Conservation (phyloP, 2,797 vertebrate species). For the Sebastes reedi region DNA sequence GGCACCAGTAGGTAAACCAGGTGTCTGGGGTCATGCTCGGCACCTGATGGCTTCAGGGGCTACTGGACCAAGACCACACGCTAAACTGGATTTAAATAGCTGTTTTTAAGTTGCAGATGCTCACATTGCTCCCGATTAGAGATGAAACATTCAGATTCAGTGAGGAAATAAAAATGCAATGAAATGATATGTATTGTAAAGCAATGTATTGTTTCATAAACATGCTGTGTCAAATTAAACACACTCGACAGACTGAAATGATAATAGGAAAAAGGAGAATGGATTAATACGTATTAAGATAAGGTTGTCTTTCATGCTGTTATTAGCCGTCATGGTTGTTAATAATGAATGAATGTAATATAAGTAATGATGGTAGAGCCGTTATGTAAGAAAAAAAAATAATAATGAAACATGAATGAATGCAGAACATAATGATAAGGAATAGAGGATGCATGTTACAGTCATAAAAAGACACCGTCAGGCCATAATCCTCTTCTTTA, state of each 20-base stretch:
- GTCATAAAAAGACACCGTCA: too few species aligned
- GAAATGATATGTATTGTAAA: not conserved
- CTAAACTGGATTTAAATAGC: slow-evolving; percentile 10
- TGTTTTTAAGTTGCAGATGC: not conserved
- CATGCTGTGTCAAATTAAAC: not conserved
- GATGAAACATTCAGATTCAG: not conserved
- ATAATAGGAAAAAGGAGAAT: not conserved
- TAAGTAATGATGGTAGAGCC: not conserved
- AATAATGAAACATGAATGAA: not conserved
- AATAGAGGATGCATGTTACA: too few species aligned
- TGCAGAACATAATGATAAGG: too few species aligned
- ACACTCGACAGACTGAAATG: not conserved
- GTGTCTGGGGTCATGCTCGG: slow-evolving; percentile 26
- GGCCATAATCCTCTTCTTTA: too few species aligned
- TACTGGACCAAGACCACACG: not conserved
- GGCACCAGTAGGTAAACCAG: slow-evolving; percentile 39
- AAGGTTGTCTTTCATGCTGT: not conserved
- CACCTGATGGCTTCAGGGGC: not conserved
- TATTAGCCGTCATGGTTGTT: not conserved
- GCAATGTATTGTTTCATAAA: not conserved
- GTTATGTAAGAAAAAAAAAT: not conserved
- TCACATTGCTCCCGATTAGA: not conserved
- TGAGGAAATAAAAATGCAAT: not conserved
- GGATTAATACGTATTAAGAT: not conserved
- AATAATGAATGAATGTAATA: not conserved